A percentile compares a stretch with the other conserved stretches of the same genome.
phyloP scores from a whole-genome alignment of 2,888 invertebrate genomes.

The Leuctra nigra region DNA sequence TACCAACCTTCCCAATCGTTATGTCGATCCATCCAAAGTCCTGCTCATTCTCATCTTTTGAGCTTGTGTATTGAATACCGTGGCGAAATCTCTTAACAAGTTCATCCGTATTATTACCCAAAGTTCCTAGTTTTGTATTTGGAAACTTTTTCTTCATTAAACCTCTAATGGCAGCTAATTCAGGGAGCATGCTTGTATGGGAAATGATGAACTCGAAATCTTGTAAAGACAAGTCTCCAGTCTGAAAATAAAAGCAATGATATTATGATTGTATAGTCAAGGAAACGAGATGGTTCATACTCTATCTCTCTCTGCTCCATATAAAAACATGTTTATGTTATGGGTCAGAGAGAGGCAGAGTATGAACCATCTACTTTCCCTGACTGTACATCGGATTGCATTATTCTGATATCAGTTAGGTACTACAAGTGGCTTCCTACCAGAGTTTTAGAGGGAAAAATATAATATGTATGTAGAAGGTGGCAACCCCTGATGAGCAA shows the following conservation, averaged over 20 bases:
- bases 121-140: constrained; percentile 51
- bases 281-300: too few relatives aligned
- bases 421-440: too few relatives aligned
- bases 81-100: constrained; percentile 58
- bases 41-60: constrained; percentile 56
- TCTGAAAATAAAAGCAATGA: constrained; percentile 32
- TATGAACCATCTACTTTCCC: too few relatives aligned
- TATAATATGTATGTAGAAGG: too few relatives aligned
- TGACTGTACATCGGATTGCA: too few relatives aligned
- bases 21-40: constrained; percentile 63
- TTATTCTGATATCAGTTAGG: too few relatives aligned
- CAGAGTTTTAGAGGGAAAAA: too few relatives aligned
- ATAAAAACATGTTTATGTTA: too few relatives aligned
- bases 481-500: too few relatives aligned
- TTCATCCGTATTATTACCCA: constrained; percentile 55
- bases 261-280: too few relatives aligned
- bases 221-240: constrained; percentile 34
- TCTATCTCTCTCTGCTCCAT: too few relatives aligned
- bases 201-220: constrained; percentile 72
- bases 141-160: constrained; percentile 74
- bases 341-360: too few relatives aligned
- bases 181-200: constrained; percentile 72
- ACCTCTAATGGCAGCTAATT: constrained; percentile 67
- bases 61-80: constrained; percentile 62
- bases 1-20: constrained; percentile 61